Evolutionary conservation across 1,140 invertebrate species (phyloP), one percentile per base, ranked within the genome.

Genomic region (Eriosoma lanigerum): DNA sequence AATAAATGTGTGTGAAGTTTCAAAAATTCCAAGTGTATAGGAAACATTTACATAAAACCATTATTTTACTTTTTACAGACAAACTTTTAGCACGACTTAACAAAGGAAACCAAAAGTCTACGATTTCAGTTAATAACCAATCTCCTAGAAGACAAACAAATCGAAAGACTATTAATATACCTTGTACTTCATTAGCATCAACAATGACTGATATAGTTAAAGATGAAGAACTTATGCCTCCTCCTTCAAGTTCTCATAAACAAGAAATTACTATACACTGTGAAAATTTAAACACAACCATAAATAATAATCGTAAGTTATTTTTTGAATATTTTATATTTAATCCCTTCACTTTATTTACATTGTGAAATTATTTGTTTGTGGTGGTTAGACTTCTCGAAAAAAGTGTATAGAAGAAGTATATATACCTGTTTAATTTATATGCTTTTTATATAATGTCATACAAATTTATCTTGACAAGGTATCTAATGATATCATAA

Each of bases 181-280:
- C 75, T 4, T 48, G 15, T 46, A 48, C 73, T 24, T 60, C 72
- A 29, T 58, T 58, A 8, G 10, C 15, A 4, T 38, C 56, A 17
- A 24, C 9, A 15, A 52, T 50, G 3, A 46, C 17, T n/a, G 44
- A 26, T 19, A 8, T 60, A 1, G 8, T 19, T 10, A 78, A 78
- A 78, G 75, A 78, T 60, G 75, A 78, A 78, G 75, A 78, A 62
- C 75, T 78, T 12, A 78, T 78, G 75, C 75, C 75, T 26, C 75
- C 75, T n/a, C 75, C 75, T 15, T 78, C 75, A 29, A 4, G n/a
- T 60, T 17, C 32, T 21, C 0, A 24, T 2, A 62, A 21, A 12
- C 75, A 78, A 19, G 75, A 78, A 32, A 44, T 29, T 48, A n/a
- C 6, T 78, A 24, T 62, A 12, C 29, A 78, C 0, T 60, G 9